phyloP scores from a whole-genome alignment of 2,888 invertebrate genomes.

The Ommatoiulus sabulosus region DNA sequence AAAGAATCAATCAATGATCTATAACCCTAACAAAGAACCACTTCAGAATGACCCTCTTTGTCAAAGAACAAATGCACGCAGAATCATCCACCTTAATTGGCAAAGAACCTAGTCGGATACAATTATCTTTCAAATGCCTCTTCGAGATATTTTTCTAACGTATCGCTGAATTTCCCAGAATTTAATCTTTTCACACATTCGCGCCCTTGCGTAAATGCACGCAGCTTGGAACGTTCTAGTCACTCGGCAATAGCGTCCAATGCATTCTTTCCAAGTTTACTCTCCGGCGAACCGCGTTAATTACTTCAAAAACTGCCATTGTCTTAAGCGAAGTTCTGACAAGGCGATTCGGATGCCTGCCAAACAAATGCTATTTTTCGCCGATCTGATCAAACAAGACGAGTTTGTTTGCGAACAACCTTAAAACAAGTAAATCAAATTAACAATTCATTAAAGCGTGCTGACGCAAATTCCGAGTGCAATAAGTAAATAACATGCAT shows the following conservation, averaged over 20 bases:
- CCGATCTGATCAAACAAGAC: conserved; percentile 42
- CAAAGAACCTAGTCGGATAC: too few species aligned
- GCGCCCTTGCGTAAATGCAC: background rate
- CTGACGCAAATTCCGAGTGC: conserved; percentile 40
- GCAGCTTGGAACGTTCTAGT: background rate
- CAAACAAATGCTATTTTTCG: conserved; percentile 37
- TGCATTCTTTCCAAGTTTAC: background rate
- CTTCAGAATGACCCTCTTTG: too few species aligned
- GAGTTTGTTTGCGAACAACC: conserved; percentile 36
- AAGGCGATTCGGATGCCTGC: conserved; percentile 28
- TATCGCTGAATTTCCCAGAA: too few species aligned
- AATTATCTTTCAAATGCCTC: too few species aligned
- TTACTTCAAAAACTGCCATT: conserved; percentile 17
- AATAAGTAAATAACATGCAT: conserved; percentile 36
- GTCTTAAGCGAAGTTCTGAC: conserved; percentile 22
- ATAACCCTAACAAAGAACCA: too few species aligned
- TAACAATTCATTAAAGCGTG: conserved; percentile 40
- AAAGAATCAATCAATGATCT: too few species aligned
- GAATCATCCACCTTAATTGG: too few species aligned
- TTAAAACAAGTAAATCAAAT: conserved; percentile 43
- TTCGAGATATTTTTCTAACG: too few species aligned
- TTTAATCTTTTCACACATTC: too few species aligned
- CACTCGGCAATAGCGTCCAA: background rate
- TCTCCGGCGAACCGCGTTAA: background rate
- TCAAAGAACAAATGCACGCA: too few species aligned